Evolutionary conservation across 2,113 vertebrate genomes (phyloP).

Genomic region (Aphyosemion australe): DNA sequence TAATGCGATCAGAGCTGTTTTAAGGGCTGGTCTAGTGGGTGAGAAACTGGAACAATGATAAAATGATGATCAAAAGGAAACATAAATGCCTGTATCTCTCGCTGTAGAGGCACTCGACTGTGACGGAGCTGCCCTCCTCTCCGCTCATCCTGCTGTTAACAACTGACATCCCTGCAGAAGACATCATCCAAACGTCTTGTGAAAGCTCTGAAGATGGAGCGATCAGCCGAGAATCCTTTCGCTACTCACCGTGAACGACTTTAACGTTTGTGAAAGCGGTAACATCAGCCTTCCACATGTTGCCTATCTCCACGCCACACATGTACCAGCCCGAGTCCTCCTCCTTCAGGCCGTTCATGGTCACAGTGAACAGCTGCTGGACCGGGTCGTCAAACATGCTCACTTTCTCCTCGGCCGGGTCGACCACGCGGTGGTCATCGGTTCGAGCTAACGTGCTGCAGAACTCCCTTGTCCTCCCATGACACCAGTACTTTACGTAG

Average conservation of each 20-base stretch:
- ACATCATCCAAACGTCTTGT: neutral
- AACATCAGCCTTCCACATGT: conserved; percentile 61
- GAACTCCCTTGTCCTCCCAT: conserved; percentile 64
- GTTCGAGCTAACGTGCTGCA: conserved; percentile 72
- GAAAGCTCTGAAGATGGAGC: neutral
- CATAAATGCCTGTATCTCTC: conserved; percentile 69
- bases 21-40: neutral
- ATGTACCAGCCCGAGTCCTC: conserved; percentile 73
- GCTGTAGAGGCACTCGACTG: conserved; percentile 74
- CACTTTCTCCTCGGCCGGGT: conserved; percentile 32
- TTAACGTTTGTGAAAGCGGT: conserved; percentile 58
- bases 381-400: conserved; percentile 67
- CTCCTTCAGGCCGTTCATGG: conserved; percentile 68
- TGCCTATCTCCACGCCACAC: conserved; percentile 75
- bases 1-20: neutral
- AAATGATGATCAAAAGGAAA: neutral
- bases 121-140: conserved; percentile 69
- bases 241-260: conserved; percentile 73
- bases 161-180: conserved; percentile 63
- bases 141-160: conserved; percentile 56
- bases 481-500: conserved; percentile 80
- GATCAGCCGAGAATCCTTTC: neutral
- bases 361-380: conserved; percentile 75
- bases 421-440: conserved; percentile 15
- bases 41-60: neutral